Evolutionary conservation across 2,113 vertebrate species (phyloP).

Genomic region (Ptilorrhoa leucosticta): DNA sequence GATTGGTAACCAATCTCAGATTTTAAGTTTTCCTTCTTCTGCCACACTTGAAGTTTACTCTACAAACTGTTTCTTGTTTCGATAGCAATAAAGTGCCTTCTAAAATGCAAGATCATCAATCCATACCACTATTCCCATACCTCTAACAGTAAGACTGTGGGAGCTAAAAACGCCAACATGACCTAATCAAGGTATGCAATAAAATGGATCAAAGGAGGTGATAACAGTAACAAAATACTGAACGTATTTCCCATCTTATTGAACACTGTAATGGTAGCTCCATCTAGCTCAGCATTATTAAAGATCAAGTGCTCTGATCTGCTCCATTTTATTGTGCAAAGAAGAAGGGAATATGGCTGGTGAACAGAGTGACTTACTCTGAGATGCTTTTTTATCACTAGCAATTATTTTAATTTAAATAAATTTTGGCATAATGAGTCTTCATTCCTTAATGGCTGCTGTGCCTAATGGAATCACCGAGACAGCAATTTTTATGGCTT

Average conservation of each 20-base stretch:
- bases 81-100: not conserved
- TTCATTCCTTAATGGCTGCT: not conserved
- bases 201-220: not conserved
- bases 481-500: not conserved
- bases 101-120: not conserved
- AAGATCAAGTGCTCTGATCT: not conserved
- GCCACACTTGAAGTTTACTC: not conserved
- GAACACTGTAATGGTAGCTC: not conserved
- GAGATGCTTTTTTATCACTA: not conserved
- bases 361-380: not conserved
- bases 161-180: not conserved
- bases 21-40: not conserved
- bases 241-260: not conserved
- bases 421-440: not conserved
- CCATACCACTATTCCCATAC: not conserved
- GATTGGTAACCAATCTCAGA: not conserved
- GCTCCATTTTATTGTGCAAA: not conserved
- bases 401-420: conserved; percentile 37
- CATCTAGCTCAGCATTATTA: not conserved
- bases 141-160: not conserved
- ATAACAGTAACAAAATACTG: not conserved
- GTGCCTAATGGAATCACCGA: not conserved
- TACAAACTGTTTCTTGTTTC: not conserved
- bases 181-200: not conserved
- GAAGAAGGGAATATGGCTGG: not conserved